A percentile compares a stretch with the other conserved stretches of the same genome.
Evolutionary conservation across 2,113 vertebrate species (phyloP).

Genomic region (Daboia siamensis): DNA sequence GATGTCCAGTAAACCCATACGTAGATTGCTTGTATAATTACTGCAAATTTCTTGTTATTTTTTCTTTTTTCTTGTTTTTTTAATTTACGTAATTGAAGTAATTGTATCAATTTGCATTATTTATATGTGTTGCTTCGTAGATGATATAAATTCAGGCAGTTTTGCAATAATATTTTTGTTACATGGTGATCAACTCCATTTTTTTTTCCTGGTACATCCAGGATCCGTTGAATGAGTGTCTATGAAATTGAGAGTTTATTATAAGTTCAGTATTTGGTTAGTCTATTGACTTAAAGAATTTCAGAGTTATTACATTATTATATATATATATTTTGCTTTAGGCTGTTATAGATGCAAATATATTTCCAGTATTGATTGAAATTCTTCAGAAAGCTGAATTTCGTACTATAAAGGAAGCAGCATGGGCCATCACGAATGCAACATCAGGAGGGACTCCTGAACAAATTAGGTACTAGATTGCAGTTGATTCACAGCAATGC

Average conservation of each 20-base stretch:
- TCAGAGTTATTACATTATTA: background rate
- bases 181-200: background rate
- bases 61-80: background rate
- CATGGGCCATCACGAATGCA: conserved; percentile 88
- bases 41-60: background rate
- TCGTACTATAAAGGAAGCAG: conserved; percentile 89
- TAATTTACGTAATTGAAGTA: background rate
- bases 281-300: background rate
- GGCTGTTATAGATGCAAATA: conserved; percentile 90
- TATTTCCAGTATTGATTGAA: conserved; percentile 89
- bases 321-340: conserved; percentile 55
- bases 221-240: background rate
- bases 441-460: conserved; percentile 85
- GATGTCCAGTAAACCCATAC: background rate
- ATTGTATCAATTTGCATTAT: background rate
- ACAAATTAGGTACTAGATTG: conserved; percentile 76
- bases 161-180: background rate
- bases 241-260: background rate
- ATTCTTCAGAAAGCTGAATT: conserved; percentile 92
- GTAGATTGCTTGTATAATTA: background rate
- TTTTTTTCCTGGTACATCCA: background rate
- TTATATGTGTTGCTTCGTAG: background rate
- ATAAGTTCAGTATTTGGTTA: background rate
- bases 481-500: background rate
- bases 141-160: background rate